Evolutionary conservation across 2,113 vertebrate species (phyloP).

Genomic region (Planiliza haematocheilus): DNA sequence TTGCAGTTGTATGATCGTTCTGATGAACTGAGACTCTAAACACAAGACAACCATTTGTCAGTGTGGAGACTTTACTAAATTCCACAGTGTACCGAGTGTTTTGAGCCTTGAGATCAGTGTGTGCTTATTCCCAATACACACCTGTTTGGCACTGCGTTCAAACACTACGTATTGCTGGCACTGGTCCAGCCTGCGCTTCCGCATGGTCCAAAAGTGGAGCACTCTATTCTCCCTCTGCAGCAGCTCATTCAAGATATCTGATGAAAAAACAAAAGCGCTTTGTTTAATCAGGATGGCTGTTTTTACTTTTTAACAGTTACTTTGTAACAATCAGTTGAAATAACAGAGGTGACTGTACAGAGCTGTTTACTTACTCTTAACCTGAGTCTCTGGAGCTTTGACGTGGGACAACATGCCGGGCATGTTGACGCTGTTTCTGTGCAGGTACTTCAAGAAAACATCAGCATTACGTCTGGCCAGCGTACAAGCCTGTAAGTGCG

Average conservation of each 20-base stretch:
- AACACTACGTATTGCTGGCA: constrained; percentile 99
- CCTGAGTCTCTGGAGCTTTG: constrained; percentile 98
- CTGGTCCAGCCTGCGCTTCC: constrained; percentile 96
- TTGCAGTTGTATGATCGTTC: constrained; percentile 10
- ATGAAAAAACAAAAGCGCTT: constrained; percentile 25
- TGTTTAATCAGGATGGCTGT: background rate
- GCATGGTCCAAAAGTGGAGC: constrained; percentile 98
- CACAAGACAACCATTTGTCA: too few species aligned
- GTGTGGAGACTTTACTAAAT: too few species aligned
- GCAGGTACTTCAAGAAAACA: constrained; percentile 98
- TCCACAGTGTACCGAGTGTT: too few species aligned
- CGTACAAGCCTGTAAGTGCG: constrained; percentile 89
- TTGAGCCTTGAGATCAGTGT: background rate
- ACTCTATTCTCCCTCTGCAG: constrained; percentile 98
- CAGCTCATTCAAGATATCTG: constrained; percentile 97
- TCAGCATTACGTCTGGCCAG: constrained; percentile 96
- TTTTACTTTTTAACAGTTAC: too few species aligned
- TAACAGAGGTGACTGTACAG: background rate
- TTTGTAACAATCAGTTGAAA: background rate
- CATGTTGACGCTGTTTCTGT: constrained; percentile 99
- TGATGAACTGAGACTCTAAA: background rate
- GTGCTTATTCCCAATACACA: constrained; percentile 56
- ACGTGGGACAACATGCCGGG: constrained; percentile 97
- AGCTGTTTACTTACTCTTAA: constrained; percentile 92
- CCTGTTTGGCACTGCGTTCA: constrained; percentile 99